phyloP scores from a whole-genome alignment of 37 sponge, comb jelly and placozoan genomes.

The Crambe crambe region DNA sequence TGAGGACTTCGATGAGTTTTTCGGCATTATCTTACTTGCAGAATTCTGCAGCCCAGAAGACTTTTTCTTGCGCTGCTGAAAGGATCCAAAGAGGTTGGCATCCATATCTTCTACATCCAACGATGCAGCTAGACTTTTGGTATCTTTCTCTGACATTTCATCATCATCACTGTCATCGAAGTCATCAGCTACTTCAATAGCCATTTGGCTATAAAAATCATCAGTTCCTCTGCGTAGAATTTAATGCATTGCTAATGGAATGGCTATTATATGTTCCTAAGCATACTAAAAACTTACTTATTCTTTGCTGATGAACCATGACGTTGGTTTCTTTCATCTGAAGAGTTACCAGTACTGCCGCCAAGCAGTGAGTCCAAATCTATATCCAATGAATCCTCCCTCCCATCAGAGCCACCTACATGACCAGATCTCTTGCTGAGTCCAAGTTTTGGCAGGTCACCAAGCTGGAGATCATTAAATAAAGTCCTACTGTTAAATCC shows the following conservation, averaged over 20 bases:
- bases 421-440: not conserved
- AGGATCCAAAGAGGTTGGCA: slow-evolving; percentile 50
- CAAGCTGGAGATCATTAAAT: no score
- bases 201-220: no score
- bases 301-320: not conserved
- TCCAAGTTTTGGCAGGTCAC: slow-evolving; percentile 1
- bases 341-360: not conserved
- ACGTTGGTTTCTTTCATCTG: not conserved
- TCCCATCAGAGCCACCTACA: no score
- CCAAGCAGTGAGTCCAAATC: not conserved
- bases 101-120: slow-evolving; percentile 73
- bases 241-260: no score
- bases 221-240: no score
- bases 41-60: no score
- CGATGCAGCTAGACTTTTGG: not conserved
- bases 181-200: no score
- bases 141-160: not conserved
- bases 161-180: slow-evolving; percentile 2
- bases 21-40: no score
- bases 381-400: not conserved
- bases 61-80: slow-evolving; percentile 11
- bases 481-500: no score
- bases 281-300: no score
- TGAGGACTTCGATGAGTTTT: no score
- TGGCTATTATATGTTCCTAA: no score